Evolutionary conservation across 2,888 invertebrate genomes (phyloP).

Genomic region (Thumatha senex): DNA sequence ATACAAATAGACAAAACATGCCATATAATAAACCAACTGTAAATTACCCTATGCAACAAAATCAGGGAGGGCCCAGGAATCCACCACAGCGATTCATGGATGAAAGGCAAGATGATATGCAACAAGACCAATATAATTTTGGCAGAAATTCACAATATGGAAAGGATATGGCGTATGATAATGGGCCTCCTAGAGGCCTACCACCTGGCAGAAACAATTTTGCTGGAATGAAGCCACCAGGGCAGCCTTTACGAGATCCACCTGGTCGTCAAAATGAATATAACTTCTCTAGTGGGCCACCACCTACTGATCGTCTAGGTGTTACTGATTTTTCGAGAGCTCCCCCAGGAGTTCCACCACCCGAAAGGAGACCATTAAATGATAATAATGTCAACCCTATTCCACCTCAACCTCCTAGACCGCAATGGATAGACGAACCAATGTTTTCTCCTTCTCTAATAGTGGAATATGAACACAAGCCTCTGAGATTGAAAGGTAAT

Average conservation of each 20-base stretch:
- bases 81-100: neutral
- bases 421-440: conserved; percentile 72
- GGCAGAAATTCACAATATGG: conserved; percentile 46
- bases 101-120: conserved; percentile 34
- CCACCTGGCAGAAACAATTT: conserved; percentile 35
- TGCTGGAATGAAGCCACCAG: conserved; percentile 34
- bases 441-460: conserved; percentile 83
- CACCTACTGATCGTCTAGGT: neutral
- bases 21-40: conserved; percentile 38
- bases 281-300: conserved; percentile 4
- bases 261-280: conserved; percentile 13
- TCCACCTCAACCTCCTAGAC: conserved; percentile 23
- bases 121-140: conserved; percentile 46
- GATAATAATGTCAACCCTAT: conserved; percentile 24
- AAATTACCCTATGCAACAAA: conserved; percentile 39
- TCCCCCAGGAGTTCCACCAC: neutral
- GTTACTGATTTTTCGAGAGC: conserved; percentile 3
- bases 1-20: conserved; percentile 45
- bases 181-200: conserved; percentile 22
- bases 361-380: conserved; percentile 27
- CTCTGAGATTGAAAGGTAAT: conserved; percentile 81
- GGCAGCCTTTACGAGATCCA: conserved; percentile 37
- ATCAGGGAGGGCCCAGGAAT: conserved; percentile 28
- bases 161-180: conserved; percentile 23
- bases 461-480: conserved; percentile 88